Evolutionary conservation across 1,140 invertebrate species (phyloP).

Genomic region (Sipha flava): DNA sequence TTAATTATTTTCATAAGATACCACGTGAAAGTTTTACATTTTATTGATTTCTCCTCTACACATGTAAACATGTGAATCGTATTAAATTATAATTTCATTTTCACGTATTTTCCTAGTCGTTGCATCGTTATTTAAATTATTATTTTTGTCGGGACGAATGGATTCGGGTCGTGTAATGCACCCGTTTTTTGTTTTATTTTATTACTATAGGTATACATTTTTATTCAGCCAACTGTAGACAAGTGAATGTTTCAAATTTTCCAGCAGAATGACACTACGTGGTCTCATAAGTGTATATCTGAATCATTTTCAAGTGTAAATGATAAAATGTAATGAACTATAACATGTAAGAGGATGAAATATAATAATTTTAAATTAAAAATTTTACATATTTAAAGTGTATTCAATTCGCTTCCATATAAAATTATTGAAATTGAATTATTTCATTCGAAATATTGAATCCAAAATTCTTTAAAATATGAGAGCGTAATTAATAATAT

Average conservation of each 20-base stretch:
- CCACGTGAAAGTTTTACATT: no score
- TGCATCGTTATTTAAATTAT: background rate
- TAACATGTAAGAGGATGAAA: background rate
- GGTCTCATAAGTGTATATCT: background rate
- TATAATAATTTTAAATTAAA: background rate
- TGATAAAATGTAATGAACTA: conserved; percentile 5
- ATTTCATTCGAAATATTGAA: no score
- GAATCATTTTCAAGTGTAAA: background rate
- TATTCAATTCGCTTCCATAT: no score
- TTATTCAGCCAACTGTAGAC: background rate
- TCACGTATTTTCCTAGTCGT: background rate
- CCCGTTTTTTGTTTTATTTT: background rate
- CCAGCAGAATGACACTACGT: background rate
- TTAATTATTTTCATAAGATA: no score
- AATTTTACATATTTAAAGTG: no score
- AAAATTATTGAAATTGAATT: no score
- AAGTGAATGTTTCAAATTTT: background rate
- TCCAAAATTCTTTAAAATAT: no score
- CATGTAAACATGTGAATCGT: background rate
- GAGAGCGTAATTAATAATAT: no score
- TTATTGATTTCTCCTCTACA: background rate
- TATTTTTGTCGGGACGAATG: background rate
- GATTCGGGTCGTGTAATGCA: background rate
- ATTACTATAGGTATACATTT: background rate
- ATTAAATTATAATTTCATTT: background rate